A percentile compares a stretch with the other conserved stretches of the same genome.
Evolutionary conservation across 2,113 vertebrate species (phyloP).

Genomic region (Percina caprodes): DNA sequence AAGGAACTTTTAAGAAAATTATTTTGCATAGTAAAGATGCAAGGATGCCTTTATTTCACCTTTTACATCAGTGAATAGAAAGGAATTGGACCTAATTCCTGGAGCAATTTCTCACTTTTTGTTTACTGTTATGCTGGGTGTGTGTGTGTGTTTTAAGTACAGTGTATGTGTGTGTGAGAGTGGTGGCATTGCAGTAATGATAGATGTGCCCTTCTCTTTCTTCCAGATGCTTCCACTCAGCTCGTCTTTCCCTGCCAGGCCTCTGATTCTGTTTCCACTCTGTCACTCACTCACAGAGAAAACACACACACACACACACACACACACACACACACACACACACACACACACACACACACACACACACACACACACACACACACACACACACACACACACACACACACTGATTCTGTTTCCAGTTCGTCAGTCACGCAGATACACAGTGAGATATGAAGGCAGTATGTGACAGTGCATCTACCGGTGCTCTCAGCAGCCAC

Average conservation of each 20-base stretch:
- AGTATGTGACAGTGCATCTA: slow-evolving; percentile 73
- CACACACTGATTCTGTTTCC: slow-evolving; percentile 52
- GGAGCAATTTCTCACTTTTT: not conserved
- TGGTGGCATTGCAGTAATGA: slow-evolving; percentile 35
- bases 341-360: too few relatives aligned
- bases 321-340: too few relatives aligned
- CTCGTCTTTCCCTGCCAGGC: slow-evolving; percentile 58
- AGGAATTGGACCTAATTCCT: not conserved
- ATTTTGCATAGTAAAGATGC: not conserved
- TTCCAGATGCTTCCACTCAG: slow-evolving; percentile 58
- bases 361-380: slow-evolving; percentile 9
- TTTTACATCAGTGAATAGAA: not conserved
- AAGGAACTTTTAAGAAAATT: not conserved
- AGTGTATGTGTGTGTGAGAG: not conserved
- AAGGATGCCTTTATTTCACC: not conserved
- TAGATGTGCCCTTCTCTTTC: slow-evolving; percentile 63
- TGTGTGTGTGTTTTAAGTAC: not conserved
- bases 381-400: slow-evolving; percentile 31
- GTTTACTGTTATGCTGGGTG: not conserved
- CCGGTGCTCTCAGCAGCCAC: slow-evolving; percentile 54
- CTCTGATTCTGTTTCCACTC: slow-evolving; percentile 62
- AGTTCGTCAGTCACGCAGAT: slow-evolving; percentile 69
- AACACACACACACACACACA: too few relatives aligned
- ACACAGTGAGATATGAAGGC: slow-evolving; percentile 60
- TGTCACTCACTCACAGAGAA: slow-evolving; percentile 49